phyloP scores from a whole-genome alignment of 2,888 invertebrate species.

The Ceramica pisi region DNA sequence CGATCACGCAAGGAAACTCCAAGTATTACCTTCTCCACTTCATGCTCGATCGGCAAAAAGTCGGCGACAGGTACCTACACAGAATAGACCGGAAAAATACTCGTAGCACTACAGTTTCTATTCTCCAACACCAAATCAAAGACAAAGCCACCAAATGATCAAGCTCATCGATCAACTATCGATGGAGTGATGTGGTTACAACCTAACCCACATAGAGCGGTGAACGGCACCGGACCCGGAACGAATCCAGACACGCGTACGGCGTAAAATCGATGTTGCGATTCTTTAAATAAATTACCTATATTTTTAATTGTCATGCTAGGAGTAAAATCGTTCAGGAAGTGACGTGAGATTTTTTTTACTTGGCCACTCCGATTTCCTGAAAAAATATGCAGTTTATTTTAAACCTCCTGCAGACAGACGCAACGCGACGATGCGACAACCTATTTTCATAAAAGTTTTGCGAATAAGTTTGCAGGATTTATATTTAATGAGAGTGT shows the following conservation, averaged over 20 bases:
- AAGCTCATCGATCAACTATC: background rate
- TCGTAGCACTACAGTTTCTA: background rate
- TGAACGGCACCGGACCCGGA: conserved; percentile 32
- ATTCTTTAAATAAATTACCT: conserved; percentile 32
- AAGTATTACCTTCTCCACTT: too few relatives aligned
- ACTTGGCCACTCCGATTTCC: background rate
- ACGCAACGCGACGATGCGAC: background rate
- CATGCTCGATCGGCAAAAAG: too few relatives aligned
- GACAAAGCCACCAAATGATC: background rate
- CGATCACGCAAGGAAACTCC: too few relatives aligned
- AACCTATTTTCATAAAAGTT: background rate
- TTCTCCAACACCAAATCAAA: background rate
- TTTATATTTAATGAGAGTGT: too few relatives aligned
- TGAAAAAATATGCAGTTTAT: background rate
- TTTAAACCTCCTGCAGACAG: background rate
- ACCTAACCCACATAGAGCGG: conserved; percentile 7
- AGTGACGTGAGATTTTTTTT: background rate
- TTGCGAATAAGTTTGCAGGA: too few relatives aligned
- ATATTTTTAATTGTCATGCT: conserved; percentile 13
- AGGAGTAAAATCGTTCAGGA: conserved; percentile 12
- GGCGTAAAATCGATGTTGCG: conserved; percentile 24
- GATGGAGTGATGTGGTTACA: background rate
- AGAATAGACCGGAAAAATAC: too few relatives aligned
- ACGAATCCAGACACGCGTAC: conserved; percentile 32
- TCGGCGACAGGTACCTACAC: too few relatives aligned